Percentiles rank a stretch among this genome's conserved stretches.
Conservation (phyloP, 1,140 invertebrate species). For the Drosophila ogumai region DNA sequence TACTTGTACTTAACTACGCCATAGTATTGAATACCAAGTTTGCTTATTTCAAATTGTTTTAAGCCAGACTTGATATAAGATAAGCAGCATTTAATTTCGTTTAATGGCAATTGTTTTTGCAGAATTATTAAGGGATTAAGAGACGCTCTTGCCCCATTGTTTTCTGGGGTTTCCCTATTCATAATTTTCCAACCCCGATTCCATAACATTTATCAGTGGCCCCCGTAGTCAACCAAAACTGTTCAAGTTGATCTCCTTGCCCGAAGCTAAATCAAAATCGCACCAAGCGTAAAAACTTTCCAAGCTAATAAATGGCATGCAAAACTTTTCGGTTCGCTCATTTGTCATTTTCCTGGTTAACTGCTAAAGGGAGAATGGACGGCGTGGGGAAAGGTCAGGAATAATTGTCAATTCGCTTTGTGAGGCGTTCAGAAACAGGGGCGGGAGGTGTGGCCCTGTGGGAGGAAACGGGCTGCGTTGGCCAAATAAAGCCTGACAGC, state of each 20-base stretch:
- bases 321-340: slow-evolving; percentile 65
- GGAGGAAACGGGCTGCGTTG: background rate
- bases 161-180: background rate
- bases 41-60: background rate
- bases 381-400: slow-evolving; percentile 23
- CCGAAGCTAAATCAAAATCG: slow-evolving; percentile 72
- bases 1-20: background rate
- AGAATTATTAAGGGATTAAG: slow-evolving; percentile 1
- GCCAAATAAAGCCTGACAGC: slow-evolving; percentile 49
- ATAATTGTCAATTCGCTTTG: slow-evolving; percentile 75
- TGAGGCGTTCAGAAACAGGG: slow-evolving; percentile 38
- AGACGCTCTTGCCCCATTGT: background rate
- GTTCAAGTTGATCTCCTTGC: slow-evolving; percentile 31
- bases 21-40: too few species aligned
- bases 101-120: background rate
- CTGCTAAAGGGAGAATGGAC: slow-evolving; percentile 1
- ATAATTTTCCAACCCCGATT: background rate
- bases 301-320: slow-evolving; percentile 71
- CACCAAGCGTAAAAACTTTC: slow-evolving; percentile 65
- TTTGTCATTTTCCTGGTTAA: slow-evolving; percentile 61
- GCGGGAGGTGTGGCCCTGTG: background rate
- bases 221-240: background rate
- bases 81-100: slow-evolving; percentile 1
- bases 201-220: slow-evolving; percentile 20
- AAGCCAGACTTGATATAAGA: background rate